These are phyloP conservation scores for Acleris laterana DNA, from an alignment of 2,888 invertebrate genomes.

Conservation along the genomic window DNA sequence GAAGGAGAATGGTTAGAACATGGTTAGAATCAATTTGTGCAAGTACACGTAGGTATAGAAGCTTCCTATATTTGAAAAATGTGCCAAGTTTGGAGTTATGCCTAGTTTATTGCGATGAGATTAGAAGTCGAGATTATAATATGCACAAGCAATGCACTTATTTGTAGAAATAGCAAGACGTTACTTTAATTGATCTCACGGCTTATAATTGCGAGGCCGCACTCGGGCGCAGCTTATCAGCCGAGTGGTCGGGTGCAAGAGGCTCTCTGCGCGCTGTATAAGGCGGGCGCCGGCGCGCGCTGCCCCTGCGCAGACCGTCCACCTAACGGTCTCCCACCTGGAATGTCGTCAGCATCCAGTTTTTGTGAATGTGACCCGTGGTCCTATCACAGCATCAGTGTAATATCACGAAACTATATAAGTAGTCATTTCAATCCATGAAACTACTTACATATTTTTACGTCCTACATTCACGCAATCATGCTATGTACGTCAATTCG, in stretches of 20 bases:
- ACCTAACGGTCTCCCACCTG: conserved; percentile 70
- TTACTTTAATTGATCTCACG: conserved; percentile 52
- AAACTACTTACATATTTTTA: too few relatives aligned
- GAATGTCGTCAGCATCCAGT: conserved; percentile 75
- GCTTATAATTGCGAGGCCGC: conserved; percentile 45
- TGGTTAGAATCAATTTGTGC: too few relatives aligned
- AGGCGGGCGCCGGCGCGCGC: conserved; percentile 43
- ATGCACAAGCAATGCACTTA: conserved; percentile 5
- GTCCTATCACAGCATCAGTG: conserved; percentile 57
- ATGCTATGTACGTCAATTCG: too few relatives aligned
- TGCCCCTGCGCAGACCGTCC: conserved; percentile 58
- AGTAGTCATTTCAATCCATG: too few relatives aligned
- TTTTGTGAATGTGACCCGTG: conserved; percentile 63
- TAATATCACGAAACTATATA: conserved; percentile 56
- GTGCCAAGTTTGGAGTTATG: neutral
- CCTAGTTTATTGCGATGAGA: neutral
- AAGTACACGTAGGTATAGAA: too few relatives aligned
- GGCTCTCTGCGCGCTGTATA: conserved; percentile 42
- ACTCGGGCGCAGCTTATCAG: conserved; percentile 54
- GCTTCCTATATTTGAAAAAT: too few relatives aligned
- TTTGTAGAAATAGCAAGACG: conserved; percentile 39
- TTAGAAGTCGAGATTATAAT: neutral
- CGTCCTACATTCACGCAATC: too few relatives aligned
- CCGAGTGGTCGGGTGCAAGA: conserved; percentile 23
- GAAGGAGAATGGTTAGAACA: too few relatives aligned